Evolutionary conservation across 2,113 vertebrate species (phyloP), one percentile per base, ranked within the genome.

Genomic region (Lanius ludovicianus): DNA sequence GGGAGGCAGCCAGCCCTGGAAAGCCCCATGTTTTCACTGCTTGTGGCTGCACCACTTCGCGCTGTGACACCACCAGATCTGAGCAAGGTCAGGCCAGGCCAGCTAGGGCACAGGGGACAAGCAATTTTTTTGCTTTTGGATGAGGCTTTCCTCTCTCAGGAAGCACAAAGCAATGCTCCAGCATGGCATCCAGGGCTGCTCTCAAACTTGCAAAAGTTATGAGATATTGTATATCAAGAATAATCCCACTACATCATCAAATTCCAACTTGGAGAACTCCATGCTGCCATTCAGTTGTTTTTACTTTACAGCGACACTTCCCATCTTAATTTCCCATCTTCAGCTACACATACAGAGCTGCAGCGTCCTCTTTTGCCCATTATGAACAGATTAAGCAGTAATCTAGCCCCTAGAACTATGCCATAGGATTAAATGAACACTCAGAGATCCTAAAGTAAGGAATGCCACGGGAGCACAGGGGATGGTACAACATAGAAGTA

Each of bases 1-100:
- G 84, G 80, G 24, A 89, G 88, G 88, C 74, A 74, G 87, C 87
- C 95, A 94, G 2, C 35, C 59, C 71, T 87, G 85, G 76, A 88
- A 96, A 91, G 28, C 69, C 67, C 84, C 78, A 3, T 5, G 33
- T 71, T 87, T 90, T 63, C 89, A 35, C 0, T 55, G 92, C 77
- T 60, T 31, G 86, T 0, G 2, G 82, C 89, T 71, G 63, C 75
- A 86, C 35, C 65, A 17, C 60, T 52, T 62, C 21, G 7, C 0
- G 1, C 49, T 68, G 50, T 8, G 53, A 84, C 49, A 57, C 22
- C 16, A 41, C 46, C 53, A 55, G 30, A 53, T n/a, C 85, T 18
- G 9, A 73, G 53, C 7, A 11, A 84, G 85, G 64, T 68, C 79
- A 89, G 55, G 42, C 64, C 46, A 52, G 68, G 87, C 35, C 18